Base-by-base conservation (phyloP, 2,797 vertebrate genomes). In the Enteromius paludinosus region DNA sequence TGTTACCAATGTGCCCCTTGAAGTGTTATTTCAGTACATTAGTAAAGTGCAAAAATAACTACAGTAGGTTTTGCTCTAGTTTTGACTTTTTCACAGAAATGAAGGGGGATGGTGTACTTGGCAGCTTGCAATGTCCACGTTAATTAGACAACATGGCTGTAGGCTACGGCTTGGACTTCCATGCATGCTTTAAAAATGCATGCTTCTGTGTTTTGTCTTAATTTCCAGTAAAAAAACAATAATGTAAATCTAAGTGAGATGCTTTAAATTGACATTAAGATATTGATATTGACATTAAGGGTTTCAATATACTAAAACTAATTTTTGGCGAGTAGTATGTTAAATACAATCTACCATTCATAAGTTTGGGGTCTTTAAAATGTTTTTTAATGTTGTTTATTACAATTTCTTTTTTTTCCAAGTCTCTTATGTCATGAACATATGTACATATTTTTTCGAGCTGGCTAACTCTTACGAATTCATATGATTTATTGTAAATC, bases 1-100 rank as follows among this genome's bases (percentile, higher is more conserved):
- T n/a, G 61, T 54, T 45, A 25, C 43, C 59, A 64, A 3, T n/a
- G 61, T 18, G 54, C 4, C 41, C 49, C 28, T 38, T 33, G 45
- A 61, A 45, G 28, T 62, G 54, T 62, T 7, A 73, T 81, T 81
- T 68, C 62, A 79, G 77, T 33, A 41, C 18, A 41, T 49, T 52
- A 72, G 25, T 28, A 61, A 75, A 76, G 38, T 76, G 54, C 23
- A 76, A 41, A 43, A 18, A 73, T 12, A 52, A 6, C 45, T 49
- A n/a, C n/a, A n/a, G n/a, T n/a, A 35, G 3, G 4, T 25, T 45
- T 45, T 61, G 28, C 59, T 15, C 12, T 30, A 17, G 59, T 17
- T 62, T 28, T 17, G 28, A 17, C 25, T 61, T 45, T 45, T 70
- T 45, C 4, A 23, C 18, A 23, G 18, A 65, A 35, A 20, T 65